These are phyloP conservation scores for Vicugna pacos DNA, from an alignment of 2,113 vertebrate genomes.

Conservation along the genomic window DNA sequence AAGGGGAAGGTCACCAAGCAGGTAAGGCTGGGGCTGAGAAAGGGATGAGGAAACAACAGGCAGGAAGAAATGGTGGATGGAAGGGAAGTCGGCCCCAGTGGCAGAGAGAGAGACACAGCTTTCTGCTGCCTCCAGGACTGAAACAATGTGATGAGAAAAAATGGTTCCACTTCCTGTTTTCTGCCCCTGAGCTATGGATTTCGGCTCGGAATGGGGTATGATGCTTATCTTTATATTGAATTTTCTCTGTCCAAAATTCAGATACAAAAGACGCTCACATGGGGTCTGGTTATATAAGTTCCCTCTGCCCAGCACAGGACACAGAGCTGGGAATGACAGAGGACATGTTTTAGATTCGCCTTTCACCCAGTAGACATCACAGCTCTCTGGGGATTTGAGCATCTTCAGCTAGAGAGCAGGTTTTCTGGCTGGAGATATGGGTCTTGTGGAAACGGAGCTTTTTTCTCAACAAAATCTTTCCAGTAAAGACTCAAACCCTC, in stretches of 20 bases:
- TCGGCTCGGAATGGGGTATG: background rate
- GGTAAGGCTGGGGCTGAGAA: accelerated
- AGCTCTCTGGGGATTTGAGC: background rate
- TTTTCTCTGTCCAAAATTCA: slow-evolving; percentile 65
- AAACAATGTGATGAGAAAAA: background rate
- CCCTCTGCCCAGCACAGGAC: background rate
- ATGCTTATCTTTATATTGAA: slow-evolving; percentile 55
- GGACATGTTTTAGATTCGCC: too few relatives aligned
- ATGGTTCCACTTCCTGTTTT: background rate
- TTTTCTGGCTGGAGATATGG: background rate
- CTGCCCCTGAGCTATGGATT: background rate
- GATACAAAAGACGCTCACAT: slow-evolving; percentile 48
- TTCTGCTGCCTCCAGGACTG: slow-evolving; percentile 7
- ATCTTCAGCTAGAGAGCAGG: background rate
- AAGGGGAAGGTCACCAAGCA: background rate
- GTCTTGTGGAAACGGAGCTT: background rate
- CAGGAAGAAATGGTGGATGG: background rate
- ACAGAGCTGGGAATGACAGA: background rate
- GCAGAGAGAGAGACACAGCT: background rate
- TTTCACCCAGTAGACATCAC: background rate
- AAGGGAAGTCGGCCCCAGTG: background rate
- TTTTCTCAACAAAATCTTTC: background rate
- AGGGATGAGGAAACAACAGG: background rate
- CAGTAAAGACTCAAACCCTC: background rate
- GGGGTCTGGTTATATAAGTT: background rate